Evolutionary conservation across 37 sponge, comb jelly and placozoan genomes (phyloP).

Genomic region (Cliona cf. orientalis): DNA sequence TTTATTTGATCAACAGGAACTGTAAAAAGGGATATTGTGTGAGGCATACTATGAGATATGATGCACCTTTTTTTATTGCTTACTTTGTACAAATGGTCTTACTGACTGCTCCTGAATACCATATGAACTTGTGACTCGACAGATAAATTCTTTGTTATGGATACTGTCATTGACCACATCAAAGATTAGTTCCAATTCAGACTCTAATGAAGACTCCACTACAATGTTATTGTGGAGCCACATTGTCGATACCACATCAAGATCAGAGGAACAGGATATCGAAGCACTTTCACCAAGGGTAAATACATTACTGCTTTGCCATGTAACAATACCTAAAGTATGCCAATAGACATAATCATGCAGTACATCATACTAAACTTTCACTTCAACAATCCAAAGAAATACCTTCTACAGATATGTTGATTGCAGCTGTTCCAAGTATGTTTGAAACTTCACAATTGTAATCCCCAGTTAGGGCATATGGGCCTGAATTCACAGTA

Average conservation of each 20-base stretch:
- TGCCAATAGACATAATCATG: too few species aligned
- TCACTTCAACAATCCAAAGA: too few species aligned
- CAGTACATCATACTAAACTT: too few species aligned
- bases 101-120: conserved; percentile 10
- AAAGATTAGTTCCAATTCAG: neutral
- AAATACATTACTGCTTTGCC: neutral
- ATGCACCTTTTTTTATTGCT: too few species aligned
- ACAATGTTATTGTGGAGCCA: conserved; percentile 17
- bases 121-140: conserved; percentile 9
- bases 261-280: conserved; percentile 7
- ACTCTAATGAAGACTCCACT: neutral
- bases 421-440: conserved; percentile 12
- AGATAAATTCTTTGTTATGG: conserved; percentile 11
- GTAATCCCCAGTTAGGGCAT: conserved; percentile 11
- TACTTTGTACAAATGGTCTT: conserved; percentile 1
- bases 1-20: conserved; percentile 5
- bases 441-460: conserved; percentile 3
- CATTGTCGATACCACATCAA: neutral
- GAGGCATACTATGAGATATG: neutral
- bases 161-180: conserved; percentile 29
- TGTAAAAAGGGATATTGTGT: too few species aligned
- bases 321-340: neutral
- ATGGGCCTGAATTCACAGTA: conserved; percentile 10
- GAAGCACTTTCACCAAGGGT: neutral
- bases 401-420: neutral